Conservation (phyloP, 2,888 invertebrate species). For the Gasteruption jaculator region DNA sequence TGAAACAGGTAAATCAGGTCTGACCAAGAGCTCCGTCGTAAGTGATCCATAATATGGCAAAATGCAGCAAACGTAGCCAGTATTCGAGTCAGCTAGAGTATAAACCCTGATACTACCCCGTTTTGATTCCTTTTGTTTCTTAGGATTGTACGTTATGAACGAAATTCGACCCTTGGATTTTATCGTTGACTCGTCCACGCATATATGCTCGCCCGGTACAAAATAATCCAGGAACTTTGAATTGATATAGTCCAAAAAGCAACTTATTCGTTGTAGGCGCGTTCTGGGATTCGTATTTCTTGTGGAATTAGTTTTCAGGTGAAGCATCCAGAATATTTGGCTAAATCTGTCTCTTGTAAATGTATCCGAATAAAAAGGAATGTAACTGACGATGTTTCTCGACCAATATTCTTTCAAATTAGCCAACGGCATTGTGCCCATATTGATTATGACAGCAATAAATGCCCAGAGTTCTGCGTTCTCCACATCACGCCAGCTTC, state of each 20-base stretch:
- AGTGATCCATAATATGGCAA: constrained; percentile 22
- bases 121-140: constrained; percentile 23
- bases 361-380: constrained; percentile 17
- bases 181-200: constrained; percentile 22
- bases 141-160: constrained; percentile 23
- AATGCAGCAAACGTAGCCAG: constrained; percentile 26
- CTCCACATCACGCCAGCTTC: constrained; percentile 20
- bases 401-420: constrained; percentile 23
- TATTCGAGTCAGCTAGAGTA: constrained; percentile 21
- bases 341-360: constrained; percentile 18
- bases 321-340: constrained; percentile 22
- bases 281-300: constrained; percentile 13
- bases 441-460: constrained; percentile 24
- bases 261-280: constrained; percentile 13
- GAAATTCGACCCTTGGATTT: constrained; percentile 24
- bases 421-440: constrained; percentile 20
- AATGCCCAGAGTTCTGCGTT: constrained; percentile 23
- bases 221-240: constrained; percentile 13
- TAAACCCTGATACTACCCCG: constrained; percentile 15
- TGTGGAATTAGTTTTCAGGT: constrained; percentile 14
- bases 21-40: constrained; percentile 20
- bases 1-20: constrained; percentile 23
- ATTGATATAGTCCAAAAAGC: constrained; percentile 17
- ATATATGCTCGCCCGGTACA: constrained; percentile 13
- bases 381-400: constrained; percentile 12